Percentiles rank a stretch among this genome's conserved stretches.
Conservation (phyloP, 2,888 invertebrate species). For the Archips xylosteana region DNA sequence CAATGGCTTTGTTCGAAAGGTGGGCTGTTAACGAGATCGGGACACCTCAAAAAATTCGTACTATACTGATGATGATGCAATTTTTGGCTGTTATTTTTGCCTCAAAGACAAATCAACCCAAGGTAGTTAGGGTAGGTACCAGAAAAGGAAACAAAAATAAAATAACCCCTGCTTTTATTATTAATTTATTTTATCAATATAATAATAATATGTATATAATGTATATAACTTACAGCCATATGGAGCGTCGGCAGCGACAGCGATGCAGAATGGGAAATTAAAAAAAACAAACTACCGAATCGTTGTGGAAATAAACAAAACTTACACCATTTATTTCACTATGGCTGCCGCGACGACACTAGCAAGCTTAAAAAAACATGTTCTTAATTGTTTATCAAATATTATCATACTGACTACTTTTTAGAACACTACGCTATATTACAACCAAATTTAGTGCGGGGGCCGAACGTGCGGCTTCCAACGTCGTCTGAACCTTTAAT, state of each 20-base stretch:
- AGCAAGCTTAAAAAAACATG: conserved; percentile 70
- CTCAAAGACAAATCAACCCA: no score
- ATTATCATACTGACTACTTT: conserved; percentile 54
- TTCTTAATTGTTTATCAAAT: conserved; percentile 62
- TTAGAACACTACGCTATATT: conserved; percentile 58
- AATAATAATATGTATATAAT: conserved; percentile 82
- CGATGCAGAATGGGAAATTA: conserved; percentile 40
- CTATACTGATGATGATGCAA: no score
- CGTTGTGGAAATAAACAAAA: conserved; percentile 57
- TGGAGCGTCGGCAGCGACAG: conserved; percentile 55
- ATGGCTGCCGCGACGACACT: conserved; percentile 52
- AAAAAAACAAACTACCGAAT: conserved; percentile 46
- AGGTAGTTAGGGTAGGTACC: no score
- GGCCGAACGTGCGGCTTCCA: background rate
- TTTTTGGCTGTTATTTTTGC: no score
- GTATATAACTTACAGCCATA: conserved; percentile 83
- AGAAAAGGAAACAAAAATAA: conserved; percentile 50
- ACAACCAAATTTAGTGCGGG: conserved; percentile 67
- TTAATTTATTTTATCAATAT: conserved; percentile 85
- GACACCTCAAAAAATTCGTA: no score
- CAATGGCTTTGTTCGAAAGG: no score
- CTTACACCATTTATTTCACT: conserved; percentile 54
- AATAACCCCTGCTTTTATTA: conserved; percentile 70
- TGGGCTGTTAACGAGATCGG: no score
- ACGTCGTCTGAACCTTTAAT: background rate